A percentile compares a stretch with the other conserved stretches of the same genome.
These are phyloP conservation scores for Andrena flavipes DNA, from an alignment of 2,888 invertebrate genomes.

Conservation along the genomic window DNA sequence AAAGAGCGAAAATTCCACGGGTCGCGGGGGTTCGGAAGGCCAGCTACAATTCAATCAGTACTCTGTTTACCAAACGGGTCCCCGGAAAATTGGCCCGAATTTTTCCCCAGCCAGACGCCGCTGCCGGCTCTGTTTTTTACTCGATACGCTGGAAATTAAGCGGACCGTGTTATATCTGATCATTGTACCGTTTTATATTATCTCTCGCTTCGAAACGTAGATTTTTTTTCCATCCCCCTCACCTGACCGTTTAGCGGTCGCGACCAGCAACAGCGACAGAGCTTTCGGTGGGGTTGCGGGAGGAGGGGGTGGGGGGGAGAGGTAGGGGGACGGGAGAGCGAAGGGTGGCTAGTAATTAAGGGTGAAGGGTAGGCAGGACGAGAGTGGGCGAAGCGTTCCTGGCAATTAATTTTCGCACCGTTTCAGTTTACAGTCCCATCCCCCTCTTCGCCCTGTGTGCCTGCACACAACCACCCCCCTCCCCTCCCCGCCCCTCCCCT, in stretches of 20 bases:
- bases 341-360: constrained; percentile 56
- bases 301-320: neutral
- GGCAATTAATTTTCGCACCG: constrained; percentile 68
- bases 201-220: constrained; percentile 40
- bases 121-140: constrained; percentile 37
- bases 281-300: neutral
- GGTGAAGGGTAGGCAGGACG: constrained; percentile 49
- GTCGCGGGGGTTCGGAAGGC: neutral
- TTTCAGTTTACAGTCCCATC: constrained; percentile 54
- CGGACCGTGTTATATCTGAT: constrained; percentile 65
- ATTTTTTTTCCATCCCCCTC: constrained; percentile 34
- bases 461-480: neutral
- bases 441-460: neutral
- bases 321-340: neutral
- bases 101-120: constrained; percentile 3
- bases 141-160: constrained; percentile 55
- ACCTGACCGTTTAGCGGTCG: constrained; percentile 35
- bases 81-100: constrained; percentile 1
- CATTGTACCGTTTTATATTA: constrained; percentile 60
- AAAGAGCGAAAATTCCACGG: neutral
- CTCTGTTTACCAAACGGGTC: neutral
- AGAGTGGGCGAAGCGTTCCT: constrained; percentile 51
- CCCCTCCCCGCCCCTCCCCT: neutral
- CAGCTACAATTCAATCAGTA: neutral
- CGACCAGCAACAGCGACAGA: constrained; percentile 37